Percentiles rank a stretch among this genome's conserved stretches.
These are phyloP conservation scores for Blastobasis lacticolella DNA, from an alignment of 2,888 invertebrate species.

Conservation along the genomic window DNA sequence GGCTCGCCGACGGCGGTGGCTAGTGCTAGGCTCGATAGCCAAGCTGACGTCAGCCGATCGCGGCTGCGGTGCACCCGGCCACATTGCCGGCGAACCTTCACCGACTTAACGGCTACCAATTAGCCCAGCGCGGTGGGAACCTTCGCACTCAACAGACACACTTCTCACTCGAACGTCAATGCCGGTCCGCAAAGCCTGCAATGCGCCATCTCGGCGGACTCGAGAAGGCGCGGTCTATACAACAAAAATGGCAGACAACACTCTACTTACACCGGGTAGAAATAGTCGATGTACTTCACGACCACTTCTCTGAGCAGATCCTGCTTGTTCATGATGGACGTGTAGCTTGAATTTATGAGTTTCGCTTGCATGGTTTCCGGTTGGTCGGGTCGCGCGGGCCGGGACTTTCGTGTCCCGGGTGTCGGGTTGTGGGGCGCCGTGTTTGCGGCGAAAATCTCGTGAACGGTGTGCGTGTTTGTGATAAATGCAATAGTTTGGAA, in stretches of 20 bases:
- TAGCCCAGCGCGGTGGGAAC: constrained; percentile 47
- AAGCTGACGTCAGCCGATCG: constrained; percentile 54
- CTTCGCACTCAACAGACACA: constrained; percentile 28
- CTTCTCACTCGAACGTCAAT: not conserved
- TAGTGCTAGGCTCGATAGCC: constrained; percentile 45
- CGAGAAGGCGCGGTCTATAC: not conserved
- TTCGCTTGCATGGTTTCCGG: constrained; percentile 69
- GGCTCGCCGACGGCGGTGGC: constrained; percentile 28
- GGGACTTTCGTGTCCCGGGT: constrained; percentile 51
- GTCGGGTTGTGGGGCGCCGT: constrained; percentile 50
- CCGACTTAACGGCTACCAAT: constrained; percentile 65
- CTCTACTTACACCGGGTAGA: constrained; percentile 79
- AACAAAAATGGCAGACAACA: constrained; percentile 21
- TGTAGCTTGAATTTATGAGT: constrained; percentile 76
- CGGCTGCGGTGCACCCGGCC: constrained; percentile 29
- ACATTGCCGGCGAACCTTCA: constrained; percentile 64
- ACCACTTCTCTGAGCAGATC: constrained; percentile 80
- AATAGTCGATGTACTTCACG: constrained; percentile 82
- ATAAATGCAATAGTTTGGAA: constrained; percentile 34
- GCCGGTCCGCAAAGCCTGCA: constrained; percentile 30
- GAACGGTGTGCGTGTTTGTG: constrained; percentile 47
- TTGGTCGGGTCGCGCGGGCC: constrained; percentile 24
- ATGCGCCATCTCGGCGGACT: constrained; percentile 32
- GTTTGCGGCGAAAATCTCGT: constrained; percentile 33
- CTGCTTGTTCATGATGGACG: constrained; percentile 78